phyloP scores from a whole-genome alignment of 1,140 invertebrate genomes.

The Pogonus chalceus region DNA sequence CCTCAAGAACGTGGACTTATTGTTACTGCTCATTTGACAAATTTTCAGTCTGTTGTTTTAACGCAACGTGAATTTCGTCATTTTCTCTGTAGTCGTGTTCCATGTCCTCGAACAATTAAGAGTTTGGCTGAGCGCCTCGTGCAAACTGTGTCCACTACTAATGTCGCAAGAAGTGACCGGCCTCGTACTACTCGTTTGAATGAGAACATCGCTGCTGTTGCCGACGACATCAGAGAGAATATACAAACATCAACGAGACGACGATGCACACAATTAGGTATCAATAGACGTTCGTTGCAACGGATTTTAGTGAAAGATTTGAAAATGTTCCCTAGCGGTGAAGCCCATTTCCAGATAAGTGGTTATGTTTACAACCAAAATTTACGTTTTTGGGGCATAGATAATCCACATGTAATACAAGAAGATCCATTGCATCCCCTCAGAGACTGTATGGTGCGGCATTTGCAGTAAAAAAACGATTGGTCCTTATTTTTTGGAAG shows the following conservation, averaged over 20 bases:
- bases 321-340: slow-evolving; percentile 13
- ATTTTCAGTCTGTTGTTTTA: slow-evolving; percentile 10
- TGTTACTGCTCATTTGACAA: slow-evolving; percentile 9
- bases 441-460: too few species aligned
- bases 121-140: slow-evolving; percentile 13
- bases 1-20: slow-evolving; percentile 9
- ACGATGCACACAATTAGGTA: slow-evolving; percentile 15
- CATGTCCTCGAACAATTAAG: slow-evolving; percentile 15
- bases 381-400: too few species aligned
- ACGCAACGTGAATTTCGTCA: slow-evolving; percentile 10
- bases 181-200: too few species aligned
- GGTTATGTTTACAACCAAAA: not conserved
- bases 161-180: too few species aligned
- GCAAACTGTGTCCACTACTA: slow-evolving; percentile 14
- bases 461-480: too few species aligned
- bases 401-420: too few species aligned
- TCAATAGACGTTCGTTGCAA: slow-evolving; percentile 13
- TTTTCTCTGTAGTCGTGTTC: slow-evolving; percentile 10
- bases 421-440: too few species aligned
- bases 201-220: slow-evolving; percentile 12
- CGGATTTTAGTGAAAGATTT: slow-evolving; percentile 16
- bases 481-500: too few species aligned
- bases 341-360: slow-evolving; percentile 8
- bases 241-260: slow-evolving; percentile 13
- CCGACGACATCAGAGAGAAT: slow-evolving; percentile 11